Evolutionary conservation across 2,113 vertebrate species (phyloP).

Genomic region (Chroicocephalus ridibundus): DNA sequence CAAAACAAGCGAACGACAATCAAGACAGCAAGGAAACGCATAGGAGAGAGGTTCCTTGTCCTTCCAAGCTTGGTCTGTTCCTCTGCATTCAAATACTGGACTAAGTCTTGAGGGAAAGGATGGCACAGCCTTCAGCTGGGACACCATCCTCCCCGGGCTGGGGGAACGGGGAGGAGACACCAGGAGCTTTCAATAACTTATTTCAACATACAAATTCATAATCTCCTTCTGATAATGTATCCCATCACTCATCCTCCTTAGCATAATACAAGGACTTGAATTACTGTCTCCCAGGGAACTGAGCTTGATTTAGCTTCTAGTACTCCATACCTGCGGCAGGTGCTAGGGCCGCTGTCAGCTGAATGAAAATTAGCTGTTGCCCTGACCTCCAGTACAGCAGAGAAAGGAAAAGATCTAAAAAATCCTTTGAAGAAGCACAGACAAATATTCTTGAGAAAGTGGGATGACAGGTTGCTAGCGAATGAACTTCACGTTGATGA

Average conservation of each 20-base stretch:
- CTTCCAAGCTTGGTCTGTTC: background rate
- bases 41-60: background rate
- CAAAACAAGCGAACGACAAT: background rate
- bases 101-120: background rate
- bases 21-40: background rate
- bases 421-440: background rate
- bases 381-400: background rate
- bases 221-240: background rate
- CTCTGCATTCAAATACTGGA: background rate
- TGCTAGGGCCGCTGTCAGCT: background rate
- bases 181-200: background rate
- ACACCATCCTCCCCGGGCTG: background rate
- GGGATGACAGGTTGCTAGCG: background rate
- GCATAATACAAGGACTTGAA: background rate
- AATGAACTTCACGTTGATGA: background rate
- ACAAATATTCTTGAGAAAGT: background rate
- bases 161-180: background rate
- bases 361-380: background rate
- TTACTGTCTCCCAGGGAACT: background rate
- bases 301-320: background rate
- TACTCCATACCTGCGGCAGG: fast-evolving
- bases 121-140: background rate
- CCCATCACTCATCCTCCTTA: background rate
- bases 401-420: background rate
- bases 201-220: background rate